phyloP scores from a whole-genome alignment of 2,797 vertebrate genomes.

The Columba guinea region DNA sequence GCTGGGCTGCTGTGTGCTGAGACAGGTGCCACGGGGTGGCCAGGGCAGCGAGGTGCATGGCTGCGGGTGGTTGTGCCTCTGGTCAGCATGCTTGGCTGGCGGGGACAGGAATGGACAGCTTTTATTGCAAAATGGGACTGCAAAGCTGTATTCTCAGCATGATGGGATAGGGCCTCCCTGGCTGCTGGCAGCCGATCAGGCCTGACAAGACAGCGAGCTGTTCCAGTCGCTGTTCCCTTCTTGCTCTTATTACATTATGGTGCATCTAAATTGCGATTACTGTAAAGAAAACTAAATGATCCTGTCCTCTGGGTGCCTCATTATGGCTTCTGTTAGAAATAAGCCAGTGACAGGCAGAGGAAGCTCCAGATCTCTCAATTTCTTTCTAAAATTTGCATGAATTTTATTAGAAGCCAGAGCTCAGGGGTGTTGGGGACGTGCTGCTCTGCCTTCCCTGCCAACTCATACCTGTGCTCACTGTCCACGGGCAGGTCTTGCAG shows the following conservation, averaged over 20 bases:
- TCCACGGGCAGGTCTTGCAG: neutral
- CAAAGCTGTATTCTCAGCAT: neutral
- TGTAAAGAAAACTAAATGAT: conserved; percentile 21
- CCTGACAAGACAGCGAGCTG: fast-evolving
- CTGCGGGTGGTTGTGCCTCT: fast-evolving
- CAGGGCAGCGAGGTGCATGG: fast-evolving
- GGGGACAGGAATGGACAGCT: neutral
- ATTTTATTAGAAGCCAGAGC: neutral
- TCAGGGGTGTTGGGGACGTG: fast-evolving
- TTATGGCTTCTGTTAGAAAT: conserved; percentile 12
- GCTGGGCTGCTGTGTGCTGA: neutral
- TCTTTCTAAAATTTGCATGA: neutral
- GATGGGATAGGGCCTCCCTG: neutral
- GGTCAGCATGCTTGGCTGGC: fast-evolving
- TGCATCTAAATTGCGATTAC: conserved; percentile 1
- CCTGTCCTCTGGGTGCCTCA: neutral
- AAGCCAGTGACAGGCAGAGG: conserved; percentile 9
- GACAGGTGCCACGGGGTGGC: fast-evolving
- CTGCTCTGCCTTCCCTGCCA: neutral
- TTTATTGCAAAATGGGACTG: neutral
- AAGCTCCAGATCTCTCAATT: neutral
- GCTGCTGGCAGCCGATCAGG: neutral
- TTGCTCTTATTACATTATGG: neutral
- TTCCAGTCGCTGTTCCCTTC: neutral
- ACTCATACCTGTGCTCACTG: neutral